Base-by-base conservation (phyloP, 2,797 vertebrate genomes). In the Thalassophryne amazonica region DNA sequence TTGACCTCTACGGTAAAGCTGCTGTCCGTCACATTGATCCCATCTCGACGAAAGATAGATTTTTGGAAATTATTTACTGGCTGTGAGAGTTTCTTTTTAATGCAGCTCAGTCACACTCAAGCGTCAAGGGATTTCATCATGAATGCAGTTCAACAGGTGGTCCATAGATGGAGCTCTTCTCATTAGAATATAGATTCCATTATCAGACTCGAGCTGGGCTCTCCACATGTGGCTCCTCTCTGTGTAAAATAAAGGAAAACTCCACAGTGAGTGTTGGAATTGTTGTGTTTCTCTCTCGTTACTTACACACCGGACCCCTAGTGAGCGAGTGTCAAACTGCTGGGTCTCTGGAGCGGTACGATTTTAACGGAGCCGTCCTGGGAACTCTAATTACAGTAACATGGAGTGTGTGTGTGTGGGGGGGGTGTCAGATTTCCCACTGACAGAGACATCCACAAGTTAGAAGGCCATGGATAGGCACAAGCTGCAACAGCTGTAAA, bases 101-200 rank as follows among this genome's bases (percentile, higher is more conserved):
- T 34, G 6, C 13, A 11, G 12, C 16, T 53, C 28, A 14, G 53
- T 41, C 54, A 40, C 36, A 4, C 21, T 4, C 7, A 17, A 50
- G 23, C 22, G 45, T 13, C 33, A 31, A 57, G 28, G 23, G 7
- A 16, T 36, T 28, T 46, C 1, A 57, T 58, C 16, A 62, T 62
- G 27, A 72, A 76, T 91, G 91, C 84, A 90, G 86, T 92, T 89
- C 86, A 89, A 90, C 86, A 90, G 88, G 89, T 90, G 84, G 85
- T 87, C 90, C 69, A 87, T 90, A 92, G 91, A 90, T 91, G 90
- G 90, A 86, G 91, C 91, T 90, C 79, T 90, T 90, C 83, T 89
- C 89, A 91, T 90, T 90, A 89, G 84, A 91, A 88, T 89, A 83
- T 84, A 60, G 76, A 87, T 85, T 69, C 83, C 54, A 23, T 67